These are phyloP conservation scores for Arrhamphus sclerolepis DNA, from an alignment of 2,797 vertebrate species.

Conservation along the genomic window DNA sequence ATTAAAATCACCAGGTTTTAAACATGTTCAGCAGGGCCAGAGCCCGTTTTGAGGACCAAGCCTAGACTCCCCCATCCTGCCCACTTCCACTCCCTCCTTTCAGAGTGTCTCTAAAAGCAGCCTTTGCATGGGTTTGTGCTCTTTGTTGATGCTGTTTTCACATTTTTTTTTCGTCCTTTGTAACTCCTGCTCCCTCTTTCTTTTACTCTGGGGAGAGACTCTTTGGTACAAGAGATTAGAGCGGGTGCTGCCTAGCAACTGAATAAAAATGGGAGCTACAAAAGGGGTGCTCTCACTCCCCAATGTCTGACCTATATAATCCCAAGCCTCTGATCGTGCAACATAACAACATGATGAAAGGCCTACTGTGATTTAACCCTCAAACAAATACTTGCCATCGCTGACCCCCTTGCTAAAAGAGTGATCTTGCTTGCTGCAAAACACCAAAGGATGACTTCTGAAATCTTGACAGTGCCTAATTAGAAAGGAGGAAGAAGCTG, in stretches of 20 bases:
- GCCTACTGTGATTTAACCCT: constrained; percentile 73
- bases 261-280: constrained; percentile 84
- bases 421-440: constrained; percentile 50
- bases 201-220: constrained; percentile 76
- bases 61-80: constrained; percentile 69
- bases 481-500: constrained; percentile 71
- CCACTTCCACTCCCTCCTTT: constrained; percentile 60
- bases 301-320: constrained; percentile 86
- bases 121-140: constrained; percentile 67
- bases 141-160: constrained; percentile 79
- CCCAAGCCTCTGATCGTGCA: constrained; percentile 80
- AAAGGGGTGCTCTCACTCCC: constrained; percentile 78
- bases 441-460: constrained; percentile 69
- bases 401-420: constrained; percentile 68
- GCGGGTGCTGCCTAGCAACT: constrained; percentile 84
- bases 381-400: constrained; percentile 74
- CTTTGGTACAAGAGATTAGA: constrained; percentile 84
- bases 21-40: constrained; percentile 59
- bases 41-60: constrained; percentile 53
- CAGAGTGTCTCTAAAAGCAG: constrained; percentile 69
- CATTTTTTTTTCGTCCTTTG: constrained; percentile 66
- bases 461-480: constrained; percentile 72
- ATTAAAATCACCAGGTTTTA: constrained; percentile 54
- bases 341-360: constrained; percentile 81
- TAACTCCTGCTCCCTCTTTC: constrained; percentile 75